Evolutionary conservation across 2,113 vertebrate genomes (phyloP).

Genomic region (Mastomys natalensis): DNA sequence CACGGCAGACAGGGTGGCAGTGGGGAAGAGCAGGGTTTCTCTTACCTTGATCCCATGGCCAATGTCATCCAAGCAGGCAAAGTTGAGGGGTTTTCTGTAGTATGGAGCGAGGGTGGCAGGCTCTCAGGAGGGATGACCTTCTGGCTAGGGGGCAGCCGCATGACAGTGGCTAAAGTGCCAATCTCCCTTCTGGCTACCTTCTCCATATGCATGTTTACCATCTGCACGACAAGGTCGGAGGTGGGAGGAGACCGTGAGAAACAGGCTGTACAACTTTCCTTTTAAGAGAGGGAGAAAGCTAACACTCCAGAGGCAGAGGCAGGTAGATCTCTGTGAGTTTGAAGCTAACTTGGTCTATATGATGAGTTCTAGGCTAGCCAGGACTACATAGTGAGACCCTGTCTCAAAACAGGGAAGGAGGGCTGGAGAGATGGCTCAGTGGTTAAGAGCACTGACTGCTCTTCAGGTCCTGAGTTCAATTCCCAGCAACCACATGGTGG

Average conservation of each 20-base stretch:
- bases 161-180: slow-evolving; percentile 85
- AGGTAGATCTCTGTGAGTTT: not conserved
- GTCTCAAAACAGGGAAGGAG: not conserved
- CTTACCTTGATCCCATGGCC: slow-evolving; percentile 92
- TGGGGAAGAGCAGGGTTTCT: not conserved
- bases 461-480: too few relatives aligned
- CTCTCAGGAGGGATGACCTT: slow-evolving; percentile 83
- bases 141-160: slow-evolving; percentile 78
- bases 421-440: too few relatives aligned
- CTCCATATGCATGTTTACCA: slow-evolving; percentile 91
- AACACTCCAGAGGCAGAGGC: not conserved
- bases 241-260: not conserved
- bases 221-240: slow-evolving; percentile 80
- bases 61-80: slow-evolving; percentile 88
- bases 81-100: slow-evolving; percentile 90
- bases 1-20: not conserved
- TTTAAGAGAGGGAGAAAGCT: not conserved
- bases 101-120: slow-evolving; percentile 87
- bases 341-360: not conserved
- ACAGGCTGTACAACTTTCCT: too few relatives aligned
- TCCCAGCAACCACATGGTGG: too few relatives aligned
- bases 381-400: not conserved
- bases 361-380: not conserved
- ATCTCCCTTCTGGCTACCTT: slow-evolving; percentile 93
- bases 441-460: too few relatives aligned